Conservation (phyloP, 2,113 vertebrate genomes). For the Seriola aureovittata region DNA sequence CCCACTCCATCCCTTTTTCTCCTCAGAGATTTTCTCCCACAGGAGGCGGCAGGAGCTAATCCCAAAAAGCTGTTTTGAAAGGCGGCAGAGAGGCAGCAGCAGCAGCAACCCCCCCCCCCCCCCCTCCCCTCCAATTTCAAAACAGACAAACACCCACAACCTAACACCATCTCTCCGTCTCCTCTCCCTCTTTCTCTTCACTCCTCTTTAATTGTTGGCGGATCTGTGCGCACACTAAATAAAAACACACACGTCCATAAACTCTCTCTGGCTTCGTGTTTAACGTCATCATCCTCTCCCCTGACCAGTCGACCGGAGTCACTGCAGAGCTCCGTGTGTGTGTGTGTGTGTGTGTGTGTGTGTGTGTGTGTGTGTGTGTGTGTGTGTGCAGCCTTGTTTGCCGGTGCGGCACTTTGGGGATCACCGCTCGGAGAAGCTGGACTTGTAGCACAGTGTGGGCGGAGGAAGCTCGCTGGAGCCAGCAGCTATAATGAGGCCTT, state of each 20-base stretch:
- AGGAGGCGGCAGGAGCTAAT: conserved; percentile 49
- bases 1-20: conserved; percentile 39
- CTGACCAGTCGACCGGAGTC: conserved; percentile 14
- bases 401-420: conserved; percentile 19
- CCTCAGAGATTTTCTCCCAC: conserved; percentile 56
- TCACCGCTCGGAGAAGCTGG: conserved; percentile 9
- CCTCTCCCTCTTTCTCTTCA: not conserved
- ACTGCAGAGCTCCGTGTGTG: conserved; percentile 6
- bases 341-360: not conserved
- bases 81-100: conserved; percentile 6
- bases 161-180: not conserved
- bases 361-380: conserved; percentile 13
- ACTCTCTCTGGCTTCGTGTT: conserved; percentile 8
- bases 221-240: not conserved
- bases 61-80: conserved; percentile 57
- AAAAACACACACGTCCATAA: conserved; percentile 12
- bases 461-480: conserved; percentile 33
- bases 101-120: not conserved
- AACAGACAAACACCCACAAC: conserved; percentile 38
- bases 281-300: conserved; percentile 18
- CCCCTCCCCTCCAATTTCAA: not conserved
- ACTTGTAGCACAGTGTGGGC: conserved; percentile 19
- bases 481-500: conserved; percentile 40
- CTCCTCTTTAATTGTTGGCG: conserved; percentile 12
- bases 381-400: conserved; percentile 19